phyloP scores from a whole-genome alignment of 2,888 invertebrate species.

The Hermaeophaga mercurialis region DNA sequence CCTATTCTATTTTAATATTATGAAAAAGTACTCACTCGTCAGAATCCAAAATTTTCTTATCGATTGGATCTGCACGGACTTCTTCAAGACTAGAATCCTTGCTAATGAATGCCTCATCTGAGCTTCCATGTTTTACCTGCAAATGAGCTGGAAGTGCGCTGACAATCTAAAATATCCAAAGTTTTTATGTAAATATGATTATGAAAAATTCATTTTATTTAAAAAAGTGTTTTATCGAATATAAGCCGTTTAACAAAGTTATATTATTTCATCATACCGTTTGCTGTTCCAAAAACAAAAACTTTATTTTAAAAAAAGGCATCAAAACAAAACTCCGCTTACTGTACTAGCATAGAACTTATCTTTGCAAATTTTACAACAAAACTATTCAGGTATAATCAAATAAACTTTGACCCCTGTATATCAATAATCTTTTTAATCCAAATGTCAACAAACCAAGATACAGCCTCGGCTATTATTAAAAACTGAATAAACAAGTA shows the following conservation, averaged over 20 bases:
- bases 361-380: conserved; percentile 1
- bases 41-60: conserved; percentile 48
- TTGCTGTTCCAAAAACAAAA: conserved; percentile 6
- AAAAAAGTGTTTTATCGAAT: no score
- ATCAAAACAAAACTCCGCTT: conserved; percentile 10
- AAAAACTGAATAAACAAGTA: not conserved
- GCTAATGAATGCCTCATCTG: conserved; percentile 60
- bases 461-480: conserved; percentile 9
- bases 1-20: conserved; percentile 3
- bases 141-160: conserved; percentile 56
- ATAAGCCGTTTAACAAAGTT: not conserved
- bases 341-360: not conserved
- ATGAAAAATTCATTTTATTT: no score
- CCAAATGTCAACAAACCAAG: conserved; percentile 26
- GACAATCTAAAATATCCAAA: conserved; percentile 41
- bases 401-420: conserved; percentile 14
- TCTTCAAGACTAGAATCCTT: conserved; percentile 65
- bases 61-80: conserved; percentile 41
- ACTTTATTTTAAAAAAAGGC: conserved; percentile 15
- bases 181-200: not conserved
- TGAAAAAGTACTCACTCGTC: conserved; percentile 52
- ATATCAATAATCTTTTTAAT: conserved; percentile 14
- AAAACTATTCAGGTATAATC: conserved; percentile 23
- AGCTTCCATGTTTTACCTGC: conserved; percentile 50
- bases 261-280: conserved; percentile 5